Evolutionary conservation across 2,113 vertebrate species (phyloP).

Genomic region (Calypte anna): DNA sequence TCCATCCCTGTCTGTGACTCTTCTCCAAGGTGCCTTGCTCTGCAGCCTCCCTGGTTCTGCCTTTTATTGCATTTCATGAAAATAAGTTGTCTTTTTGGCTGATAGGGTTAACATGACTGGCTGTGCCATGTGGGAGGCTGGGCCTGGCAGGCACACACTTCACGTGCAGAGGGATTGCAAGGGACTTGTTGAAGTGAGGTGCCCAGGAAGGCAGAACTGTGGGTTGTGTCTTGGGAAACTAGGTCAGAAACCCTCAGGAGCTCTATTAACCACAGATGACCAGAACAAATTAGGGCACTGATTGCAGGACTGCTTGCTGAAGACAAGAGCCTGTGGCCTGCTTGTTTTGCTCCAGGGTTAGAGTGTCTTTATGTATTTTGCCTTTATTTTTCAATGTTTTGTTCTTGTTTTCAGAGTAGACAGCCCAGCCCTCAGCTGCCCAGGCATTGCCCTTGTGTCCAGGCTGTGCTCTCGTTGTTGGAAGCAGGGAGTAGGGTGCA

Average conservation of each 20-base stretch:
- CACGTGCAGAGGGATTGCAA: not conserved
- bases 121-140: not conserved
- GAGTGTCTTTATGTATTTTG: not conserved
- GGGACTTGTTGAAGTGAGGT: not conserved
- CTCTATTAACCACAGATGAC: constrained; percentile 18
- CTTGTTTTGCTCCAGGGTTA: constrained; percentile 7
- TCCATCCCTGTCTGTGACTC: not conserved
- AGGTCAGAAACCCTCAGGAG: constrained; percentile 25
- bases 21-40: not conserved
- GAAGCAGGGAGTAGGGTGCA: not conserved
- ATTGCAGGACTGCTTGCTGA: not conserved
- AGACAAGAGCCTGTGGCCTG: not conserved
- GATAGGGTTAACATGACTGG: not conserved
- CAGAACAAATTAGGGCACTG: not conserved
- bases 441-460: not conserved
- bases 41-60: not conserved
- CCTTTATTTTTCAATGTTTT: not conserved
- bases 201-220: not conserved
- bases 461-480: not conserved
- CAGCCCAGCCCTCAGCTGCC: not conserved
- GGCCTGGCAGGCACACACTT: fast-evolving
- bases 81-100: not conserved
- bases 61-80: not conserved
- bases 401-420: not conserved
- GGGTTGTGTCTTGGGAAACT: not conserved